phyloP scores from a whole-genome alignment of 2,797 vertebrate species.

The Tokudaia muenninki region DNA sequence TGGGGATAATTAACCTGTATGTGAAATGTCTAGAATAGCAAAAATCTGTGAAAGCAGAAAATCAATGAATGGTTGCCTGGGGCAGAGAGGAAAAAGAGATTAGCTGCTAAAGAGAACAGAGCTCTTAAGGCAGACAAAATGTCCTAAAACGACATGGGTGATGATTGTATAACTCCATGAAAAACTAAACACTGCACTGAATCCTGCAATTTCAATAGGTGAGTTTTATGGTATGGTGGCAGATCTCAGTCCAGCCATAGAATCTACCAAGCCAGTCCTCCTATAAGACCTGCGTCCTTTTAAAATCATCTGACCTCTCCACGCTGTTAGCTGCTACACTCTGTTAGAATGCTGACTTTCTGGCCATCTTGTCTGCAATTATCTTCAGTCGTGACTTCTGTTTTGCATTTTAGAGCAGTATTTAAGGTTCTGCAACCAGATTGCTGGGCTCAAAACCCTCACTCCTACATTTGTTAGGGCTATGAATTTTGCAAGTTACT shows the following conservation, averaged over 20 bases:
- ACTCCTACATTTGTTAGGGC: neutral
- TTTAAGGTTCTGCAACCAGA: conserved; percentile 25
- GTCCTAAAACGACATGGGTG: conserved; percentile 26
- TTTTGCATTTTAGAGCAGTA: conserved; percentile 17
- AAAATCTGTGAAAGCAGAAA: neutral
- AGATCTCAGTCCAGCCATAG: neutral
- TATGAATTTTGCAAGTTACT: neutral
- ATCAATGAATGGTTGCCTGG: neutral
- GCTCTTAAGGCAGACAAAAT: neutral
- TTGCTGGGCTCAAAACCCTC: neutral
- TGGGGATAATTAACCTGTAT: neutral
- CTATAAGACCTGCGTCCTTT: neutral
- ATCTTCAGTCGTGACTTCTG: neutral
- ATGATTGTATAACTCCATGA: neutral
- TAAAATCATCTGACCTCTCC: neutral
- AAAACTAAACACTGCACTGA: neutral
- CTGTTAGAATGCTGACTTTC: neutral
- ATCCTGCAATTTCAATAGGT: neutral
- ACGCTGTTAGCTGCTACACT: neutral
- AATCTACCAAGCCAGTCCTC: neutral
- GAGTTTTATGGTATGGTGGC: neutral
- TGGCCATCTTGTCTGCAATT: neutral
- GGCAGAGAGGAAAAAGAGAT: neutral
- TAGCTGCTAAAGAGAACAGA: neutral
- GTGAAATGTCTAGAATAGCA: conserved; percentile 11